phyloP scores from a whole-genome alignment of 2,888 invertebrate genomes.

The Trissolcus japonicus region DNA sequence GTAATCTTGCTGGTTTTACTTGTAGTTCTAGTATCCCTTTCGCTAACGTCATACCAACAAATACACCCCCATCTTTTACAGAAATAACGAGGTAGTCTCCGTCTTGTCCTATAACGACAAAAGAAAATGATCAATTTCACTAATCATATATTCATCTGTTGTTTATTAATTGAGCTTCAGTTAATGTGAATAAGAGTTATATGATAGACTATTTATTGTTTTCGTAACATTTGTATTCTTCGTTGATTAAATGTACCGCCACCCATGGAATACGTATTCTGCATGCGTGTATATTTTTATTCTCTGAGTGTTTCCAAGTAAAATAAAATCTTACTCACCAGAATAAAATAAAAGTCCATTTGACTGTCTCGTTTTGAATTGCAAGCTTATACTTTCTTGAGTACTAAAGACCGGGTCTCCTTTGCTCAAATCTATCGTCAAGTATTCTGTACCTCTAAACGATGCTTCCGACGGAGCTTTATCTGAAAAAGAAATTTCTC shows the following conservation, averaged over 20 bases:
- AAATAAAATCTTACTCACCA: slow-evolving; percentile 78
- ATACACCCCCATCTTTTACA: slow-evolving; percentile 91
- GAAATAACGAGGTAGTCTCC: slow-evolving; percentile 93
- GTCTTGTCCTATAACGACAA: slow-evolving; percentile 83
- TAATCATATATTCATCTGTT: no score
- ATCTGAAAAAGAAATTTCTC: slow-evolving; percentile 79
- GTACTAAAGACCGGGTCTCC: slow-evolving; percentile 93
- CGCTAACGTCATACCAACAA: slow-evolving; percentile 92
- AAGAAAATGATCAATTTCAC: no score
- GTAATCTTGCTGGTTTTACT: slow-evolving; percentile 90
- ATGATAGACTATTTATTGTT: slow-evolving; percentile 9
- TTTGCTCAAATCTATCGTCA: slow-evolving; percentile 92
- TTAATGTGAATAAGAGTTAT: not conserved
- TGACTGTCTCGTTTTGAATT: slow-evolving; percentile 94
- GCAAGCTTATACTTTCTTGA: slow-evolving; percentile 92
- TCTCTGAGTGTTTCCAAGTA: slow-evolving; percentile 17
- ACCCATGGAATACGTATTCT: slow-evolving; percentile 6
- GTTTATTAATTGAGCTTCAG: not conserved
- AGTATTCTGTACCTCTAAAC: slow-evolving; percentile 93
- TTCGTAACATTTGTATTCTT: slow-evolving; percentile 19
- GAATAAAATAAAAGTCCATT: slow-evolving; percentile 95
- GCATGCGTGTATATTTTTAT: slow-evolving; percentile 3
- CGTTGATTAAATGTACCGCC: slow-evolving; percentile 5
- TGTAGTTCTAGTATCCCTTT: slow-evolving; percentile 93
- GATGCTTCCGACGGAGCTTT: slow-evolving; percentile 96